Percentiles rank a stretch among this genome's conserved stretches.
Evolutionary conservation across 1,140 invertebrate genomes (phyloP).

Genomic region (roundworm (Caenorhabditis elegans)): DNA sequence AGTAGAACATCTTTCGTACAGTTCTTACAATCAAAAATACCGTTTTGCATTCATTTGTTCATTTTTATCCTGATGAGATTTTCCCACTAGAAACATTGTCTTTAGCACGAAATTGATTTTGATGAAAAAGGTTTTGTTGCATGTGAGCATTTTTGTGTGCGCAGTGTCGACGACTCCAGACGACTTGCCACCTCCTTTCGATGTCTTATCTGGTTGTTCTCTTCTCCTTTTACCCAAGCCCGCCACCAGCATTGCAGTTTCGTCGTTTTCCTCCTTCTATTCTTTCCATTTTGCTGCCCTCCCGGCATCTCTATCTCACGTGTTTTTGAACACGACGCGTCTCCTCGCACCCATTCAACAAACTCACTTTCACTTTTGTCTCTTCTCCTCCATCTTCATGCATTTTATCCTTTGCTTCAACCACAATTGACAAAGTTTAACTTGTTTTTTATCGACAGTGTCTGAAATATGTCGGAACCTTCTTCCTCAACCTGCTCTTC

Average conservation of each 20-base stretch:
- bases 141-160: not conserved
- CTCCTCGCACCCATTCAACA: conserved; percentile 14
- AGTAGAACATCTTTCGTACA: not conserved
- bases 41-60: too few species aligned
- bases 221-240: not conserved
- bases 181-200: not conserved
- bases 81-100: too few species aligned
- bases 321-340: not conserved
- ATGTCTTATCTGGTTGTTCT: not conserved
- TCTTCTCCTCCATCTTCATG: not conserved
- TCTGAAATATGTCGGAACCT: not conserved
- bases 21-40: too few species aligned
- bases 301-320: conserved; percentile 12
- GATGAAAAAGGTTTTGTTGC: not conserved
- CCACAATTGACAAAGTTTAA: not conserved
- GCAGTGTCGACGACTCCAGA: not conserved
- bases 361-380: not conserved
- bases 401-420: not conserved
- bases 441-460: not conserved
- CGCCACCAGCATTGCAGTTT: not conserved
- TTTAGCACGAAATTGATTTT: too few species aligned
- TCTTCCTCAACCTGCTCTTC: not conserved
- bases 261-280: not conserved
- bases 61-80: too few species aligned
- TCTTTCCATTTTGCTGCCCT: not conserved